Base-by-base conservation (phyloP, 1,140 invertebrate species). In the Zaprionus ornatus region DNA sequence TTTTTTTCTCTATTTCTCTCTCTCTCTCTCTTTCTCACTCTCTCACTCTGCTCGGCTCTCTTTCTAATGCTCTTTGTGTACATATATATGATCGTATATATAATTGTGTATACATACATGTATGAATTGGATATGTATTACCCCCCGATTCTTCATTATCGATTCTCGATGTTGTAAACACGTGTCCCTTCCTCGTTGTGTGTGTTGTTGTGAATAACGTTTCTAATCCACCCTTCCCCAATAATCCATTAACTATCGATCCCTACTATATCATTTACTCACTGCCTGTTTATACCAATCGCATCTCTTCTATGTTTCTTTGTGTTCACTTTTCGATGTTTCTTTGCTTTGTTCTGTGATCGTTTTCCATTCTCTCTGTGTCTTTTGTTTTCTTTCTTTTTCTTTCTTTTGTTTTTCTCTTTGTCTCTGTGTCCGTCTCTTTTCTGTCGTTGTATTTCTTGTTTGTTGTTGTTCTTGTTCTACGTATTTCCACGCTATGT, bases 1-100 rank as follows among this genome's bases (percentile, higher is more conserved):
- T 82, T 74, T 80, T 80, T 74, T 42, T 77, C 29, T 74, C 37
- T 78, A 48, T 55, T 50, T 55, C 69, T 74, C 50, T 79, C 40
- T 82, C 29, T 54, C 52, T 45, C 62, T 78, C 65, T 70, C 50
- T 78, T 17, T 52, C 32, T 65, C 7, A 65, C 45, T 71, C 21
- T 45, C 27, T 27, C 27, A 60, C 40, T 17, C 7, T 45, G 40
- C 40, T 45, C 40, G 40, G 40, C 40, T 45, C 40, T 45, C 40
- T 45, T 45, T 45, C 68, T 63, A 37, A 29, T 50, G 52, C 60
- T 80, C 32, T 65, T 32, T 80, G 42, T 80, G 48, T 70, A 45
- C 25, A 50, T 66, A 61, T 29, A 52, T 67, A 54, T 45, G 40
- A 45, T 45, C 40, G 40, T 80, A 65, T 66, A 56, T 50, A 54